Conservation (phyloP, 2,113 vertebrate species). For the Nothobranchius kuhntae region DNA sequence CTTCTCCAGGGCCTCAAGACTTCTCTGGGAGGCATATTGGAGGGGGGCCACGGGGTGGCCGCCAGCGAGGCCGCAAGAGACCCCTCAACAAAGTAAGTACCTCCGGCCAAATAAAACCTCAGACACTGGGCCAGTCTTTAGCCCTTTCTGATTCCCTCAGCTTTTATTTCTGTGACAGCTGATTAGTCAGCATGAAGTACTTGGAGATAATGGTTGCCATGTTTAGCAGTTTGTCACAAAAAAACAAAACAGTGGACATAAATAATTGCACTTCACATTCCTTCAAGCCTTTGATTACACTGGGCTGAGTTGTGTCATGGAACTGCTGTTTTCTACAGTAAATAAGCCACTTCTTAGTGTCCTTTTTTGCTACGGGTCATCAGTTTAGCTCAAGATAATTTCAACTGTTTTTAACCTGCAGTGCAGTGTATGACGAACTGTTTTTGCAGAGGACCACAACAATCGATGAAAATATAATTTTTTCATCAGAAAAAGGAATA, state of each 20-base stretch:
- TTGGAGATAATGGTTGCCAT: constrained; percentile 30
- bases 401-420: constrained; percentile 1
- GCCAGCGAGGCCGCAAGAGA: constrained; percentile 87
- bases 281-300: constrained; percentile 13
- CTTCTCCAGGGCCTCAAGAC: constrained; percentile 83
- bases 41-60: constrained; percentile 83
- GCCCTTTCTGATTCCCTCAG: constrained; percentile 55
- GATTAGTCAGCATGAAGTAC: constrained; percentile 37
- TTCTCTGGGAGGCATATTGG: constrained; percentile 87
- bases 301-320: constrained; percentile 25
- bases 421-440: background rate
- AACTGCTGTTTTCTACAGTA: constrained; percentile 24
- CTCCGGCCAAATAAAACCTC: constrained; percentile 63
- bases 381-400: background rate
- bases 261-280: constrained; percentile 16
- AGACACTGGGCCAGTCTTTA: constrained; percentile 54
- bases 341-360: constrained; percentile 16
- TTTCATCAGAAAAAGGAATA: too few species aligned
- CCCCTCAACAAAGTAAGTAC: constrained; percentile 87
- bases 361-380: constrained; percentile 15
- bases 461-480: too few species aligned
- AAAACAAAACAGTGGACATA: constrained; percentile 9
- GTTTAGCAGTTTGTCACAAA: constrained; percentile 22
- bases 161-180: constrained; percentile 30
- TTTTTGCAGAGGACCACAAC: too few species aligned